Conservation (phyloP, 2,888 invertebrate species). For the Plebejus melissa region DNA sequence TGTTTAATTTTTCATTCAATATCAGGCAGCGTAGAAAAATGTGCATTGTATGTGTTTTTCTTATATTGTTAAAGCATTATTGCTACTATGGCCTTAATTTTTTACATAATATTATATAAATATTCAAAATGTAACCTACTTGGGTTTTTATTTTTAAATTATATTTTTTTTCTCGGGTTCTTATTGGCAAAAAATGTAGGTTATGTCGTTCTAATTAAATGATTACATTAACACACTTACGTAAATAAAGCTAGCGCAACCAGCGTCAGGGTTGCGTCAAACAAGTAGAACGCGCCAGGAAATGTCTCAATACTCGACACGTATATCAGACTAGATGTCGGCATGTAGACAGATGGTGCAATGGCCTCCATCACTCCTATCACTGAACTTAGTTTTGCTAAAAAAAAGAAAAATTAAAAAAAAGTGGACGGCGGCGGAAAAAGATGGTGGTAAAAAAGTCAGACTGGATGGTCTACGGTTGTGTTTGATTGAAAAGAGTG, state of each 20-base stretch:
- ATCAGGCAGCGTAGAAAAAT: neutral
- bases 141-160: neutral
- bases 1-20: neutral
- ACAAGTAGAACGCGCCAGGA: constrained; percentile 77
- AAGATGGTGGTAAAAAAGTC: neutral
- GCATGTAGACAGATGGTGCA: constrained; percentile 76
- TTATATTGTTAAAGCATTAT: too few species aligned
- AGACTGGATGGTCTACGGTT: too few species aligned
- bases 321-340: constrained; percentile 77
- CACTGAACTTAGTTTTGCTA: constrained; percentile 74
- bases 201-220: neutral
- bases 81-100: neutral
- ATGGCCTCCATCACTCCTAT: constrained; percentile 79
- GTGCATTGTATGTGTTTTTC: neutral
- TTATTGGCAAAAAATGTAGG: neutral
- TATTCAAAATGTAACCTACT: neutral
- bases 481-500: too few species aligned
- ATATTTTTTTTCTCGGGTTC: neutral
- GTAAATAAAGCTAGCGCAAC: constrained; percentile 63
- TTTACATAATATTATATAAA: neutral
- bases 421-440: neutral
- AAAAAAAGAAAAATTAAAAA: constrained; percentile 36
- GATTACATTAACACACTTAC: constrained; percentile 50
- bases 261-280: constrained; percentile 69
- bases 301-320: constrained; percentile 67